Evolutionary conservation across 2,113 vertebrate species (phyloP).

Genomic region (Conger conger): DNA sequence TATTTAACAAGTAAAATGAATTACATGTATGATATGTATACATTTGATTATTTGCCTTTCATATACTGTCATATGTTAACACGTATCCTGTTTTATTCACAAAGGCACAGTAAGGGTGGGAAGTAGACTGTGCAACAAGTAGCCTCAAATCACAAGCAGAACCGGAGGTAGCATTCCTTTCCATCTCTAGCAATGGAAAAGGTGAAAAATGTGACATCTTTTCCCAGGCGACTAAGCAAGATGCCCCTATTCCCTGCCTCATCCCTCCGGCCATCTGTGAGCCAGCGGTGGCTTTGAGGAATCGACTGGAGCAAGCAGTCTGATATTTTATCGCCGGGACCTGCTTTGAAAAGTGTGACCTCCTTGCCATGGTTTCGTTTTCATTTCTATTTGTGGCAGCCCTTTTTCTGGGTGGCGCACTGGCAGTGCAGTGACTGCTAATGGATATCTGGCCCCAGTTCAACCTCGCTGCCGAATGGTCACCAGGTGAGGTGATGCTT

Average conservation of each 20-base stretch:
- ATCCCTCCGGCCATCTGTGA: conserved; percentile 17
- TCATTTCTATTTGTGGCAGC: conserved; percentile 36
- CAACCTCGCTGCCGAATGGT: not conserved
- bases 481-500: conserved; percentile 32
- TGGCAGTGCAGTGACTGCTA: conserved; percentile 9
- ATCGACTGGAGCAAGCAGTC: conserved; percentile 31
- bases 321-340: conserved; percentile 37
- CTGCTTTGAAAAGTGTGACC: conserved; percentile 34
- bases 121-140: not conserved
- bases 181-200: not conserved
- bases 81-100: not conserved
- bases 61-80: not conserved
- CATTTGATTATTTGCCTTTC: not conserved
- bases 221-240: not conserved
- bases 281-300: conserved; percentile 29
- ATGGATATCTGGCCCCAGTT: conserved; percentile 33
- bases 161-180: not conserved
- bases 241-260: not conserved
- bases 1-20: no score
- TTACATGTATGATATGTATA: not conserved
- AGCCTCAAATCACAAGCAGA: not conserved
- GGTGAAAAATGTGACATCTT: not conserved
- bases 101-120: not conserved
- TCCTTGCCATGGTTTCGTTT: conserved; percentile 34
- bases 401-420: conserved; percentile 4